Evolutionary conservation across 1,140 invertebrate genomes (phyloP).

Genomic region (Heliconius eleuchia): DNA sequence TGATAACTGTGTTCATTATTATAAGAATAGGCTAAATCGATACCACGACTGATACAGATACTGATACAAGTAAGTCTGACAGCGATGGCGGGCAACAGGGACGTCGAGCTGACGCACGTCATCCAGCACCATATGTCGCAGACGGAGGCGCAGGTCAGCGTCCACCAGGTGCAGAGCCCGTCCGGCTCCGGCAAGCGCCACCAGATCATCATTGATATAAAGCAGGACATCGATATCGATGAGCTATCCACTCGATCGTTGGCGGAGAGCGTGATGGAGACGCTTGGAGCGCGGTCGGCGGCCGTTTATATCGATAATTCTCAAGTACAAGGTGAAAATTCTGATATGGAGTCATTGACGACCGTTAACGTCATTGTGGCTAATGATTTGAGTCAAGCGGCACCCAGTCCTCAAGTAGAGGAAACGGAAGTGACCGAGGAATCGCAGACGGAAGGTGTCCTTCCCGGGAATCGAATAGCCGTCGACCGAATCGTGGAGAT

Average conservation of each 20-base stretch:
- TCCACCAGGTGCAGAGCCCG: conserved; percentile 73
- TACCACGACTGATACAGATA: conserved; percentile 59
- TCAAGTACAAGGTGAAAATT: conserved; percentile 58
- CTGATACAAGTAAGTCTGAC: conserved; percentile 59
- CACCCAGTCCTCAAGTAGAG: conserved; percentile 52
- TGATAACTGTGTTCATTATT: conserved; percentile 75
- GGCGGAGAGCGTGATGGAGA: conserved; percentile 80
- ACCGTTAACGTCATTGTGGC: conserved; percentile 78
- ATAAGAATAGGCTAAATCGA: conserved; percentile 57
- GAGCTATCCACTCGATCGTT: conserved; percentile 76
- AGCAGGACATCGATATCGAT: conserved; percentile 80
- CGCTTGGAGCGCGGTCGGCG: conserved; percentile 73
- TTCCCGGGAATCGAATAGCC: conserved; percentile 65
- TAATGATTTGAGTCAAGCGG: conserved; percentile 61
- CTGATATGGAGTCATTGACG: conserved; percentile 73
- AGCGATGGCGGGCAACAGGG: conserved; percentile 63
- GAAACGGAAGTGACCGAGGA: conserved; percentile 50
- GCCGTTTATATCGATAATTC: conserved; percentile 77
- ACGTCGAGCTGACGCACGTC: conserved; percentile 71
- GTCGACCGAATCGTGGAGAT: conserved; percentile 73
- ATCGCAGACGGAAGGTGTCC: conserved; percentile 47
- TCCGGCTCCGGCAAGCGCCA: conserved; percentile 74
- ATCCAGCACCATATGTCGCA: conserved; percentile 73
- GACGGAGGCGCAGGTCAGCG: conserved; percentile 71
- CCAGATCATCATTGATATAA: conserved; percentile 81